Percentiles rank a stretch among this genome's conserved stretches.
These are phyloP conservation scores for Cyclophora punctaria DNA, from an alignment of 2,888 invertebrate genomes.

Conservation along the genomic window DNA sequence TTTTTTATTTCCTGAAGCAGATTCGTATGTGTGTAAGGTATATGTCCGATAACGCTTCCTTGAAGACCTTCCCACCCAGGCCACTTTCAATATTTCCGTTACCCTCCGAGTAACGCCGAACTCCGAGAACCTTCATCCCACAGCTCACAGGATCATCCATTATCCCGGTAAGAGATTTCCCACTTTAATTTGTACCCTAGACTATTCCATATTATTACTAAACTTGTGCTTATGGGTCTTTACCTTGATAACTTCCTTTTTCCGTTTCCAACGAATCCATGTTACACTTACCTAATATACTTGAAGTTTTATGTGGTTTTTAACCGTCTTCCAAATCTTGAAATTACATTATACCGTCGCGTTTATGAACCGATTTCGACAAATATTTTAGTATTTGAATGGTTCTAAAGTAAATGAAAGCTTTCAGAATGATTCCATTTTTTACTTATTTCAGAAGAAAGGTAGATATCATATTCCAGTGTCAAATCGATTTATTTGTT, in stretches of 20 bases:
- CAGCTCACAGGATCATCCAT: slow-evolving; percentile 70
- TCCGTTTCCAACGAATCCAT: slow-evolving; percentile 1
- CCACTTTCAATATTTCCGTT: slow-evolving; percentile 56
- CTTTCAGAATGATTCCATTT: no score
- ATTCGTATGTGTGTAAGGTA: slow-evolving; percentile 35
- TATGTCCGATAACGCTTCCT: slow-evolving; percentile 50
- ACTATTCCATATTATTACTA: slow-evolving; percentile 18
- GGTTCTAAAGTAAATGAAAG: no score
- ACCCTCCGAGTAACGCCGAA: slow-evolving; percentile 44
- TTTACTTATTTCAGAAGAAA: no score
- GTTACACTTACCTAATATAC: no score
- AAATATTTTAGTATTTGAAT: no score
- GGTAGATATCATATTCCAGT: no score
- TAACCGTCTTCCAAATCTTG: no score
- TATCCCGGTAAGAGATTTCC: slow-evolving; percentile 71
- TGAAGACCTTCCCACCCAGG: slow-evolving; percentile 69
- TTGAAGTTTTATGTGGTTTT: no score
- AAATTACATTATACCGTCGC: no score
- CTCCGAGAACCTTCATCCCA: slow-evolving; percentile 66
- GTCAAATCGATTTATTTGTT: no score
- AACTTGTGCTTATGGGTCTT: not conserved
- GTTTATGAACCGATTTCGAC: no score
- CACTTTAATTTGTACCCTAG: slow-evolving; percentile 64
- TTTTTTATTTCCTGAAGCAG: slow-evolving; percentile 33
- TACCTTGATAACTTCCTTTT: not conserved